Evolutionary conservation across 2,797 vertebrate genomes (phyloP).

Genomic region (Knipowitschia caucasica): DNA sequence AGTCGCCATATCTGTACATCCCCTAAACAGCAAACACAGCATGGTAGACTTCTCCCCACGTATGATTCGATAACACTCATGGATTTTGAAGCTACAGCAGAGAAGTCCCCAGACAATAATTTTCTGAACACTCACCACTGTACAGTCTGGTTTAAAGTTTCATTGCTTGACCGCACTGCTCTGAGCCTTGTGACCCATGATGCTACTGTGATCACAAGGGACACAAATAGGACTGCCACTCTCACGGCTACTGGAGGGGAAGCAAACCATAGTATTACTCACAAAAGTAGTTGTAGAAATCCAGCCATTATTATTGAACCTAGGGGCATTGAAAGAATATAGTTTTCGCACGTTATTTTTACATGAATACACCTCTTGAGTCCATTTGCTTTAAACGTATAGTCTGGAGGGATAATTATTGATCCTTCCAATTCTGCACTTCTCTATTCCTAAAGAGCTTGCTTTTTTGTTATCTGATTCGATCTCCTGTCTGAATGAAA

Average conservation of each 20-base stretch:
- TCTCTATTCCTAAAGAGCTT: constrained; percentile 27
- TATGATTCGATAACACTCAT: constrained; percentile 30
- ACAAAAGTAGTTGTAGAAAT: neutral
- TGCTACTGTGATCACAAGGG: constrained; percentile 26
- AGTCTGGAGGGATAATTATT: constrained; percentile 15
- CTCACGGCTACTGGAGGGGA: neutral
- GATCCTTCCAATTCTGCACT: constrained; percentile 30
- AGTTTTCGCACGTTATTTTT: neutral
- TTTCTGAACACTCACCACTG: constrained; percentile 27
- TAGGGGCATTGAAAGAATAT: neutral
- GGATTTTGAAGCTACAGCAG: constrained; percentile 39
- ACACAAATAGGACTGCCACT: constrained; percentile 20
- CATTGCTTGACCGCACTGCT: constrained; percentile 25
- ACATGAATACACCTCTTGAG: constrained; percentile 8
- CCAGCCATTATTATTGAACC: neutral
- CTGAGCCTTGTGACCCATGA: constrained; percentile 26
- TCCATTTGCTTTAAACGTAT: constrained; percentile 5
- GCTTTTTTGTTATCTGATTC: constrained; percentile 30
- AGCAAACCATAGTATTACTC: neutral
- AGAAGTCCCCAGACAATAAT: constrained; percentile 41
- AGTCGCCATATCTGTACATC: no score
- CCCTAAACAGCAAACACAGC: no score
- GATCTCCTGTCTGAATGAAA: constrained; percentile 31
- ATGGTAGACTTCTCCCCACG: no score
- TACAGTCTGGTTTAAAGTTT: constrained; percentile 24